A percentile compares a stretch with the other conserved stretches of the same genome.
phyloP scores from a whole-genome alignment of 2,888 invertebrate species.

The Chrysina gloriosa region DNA sequence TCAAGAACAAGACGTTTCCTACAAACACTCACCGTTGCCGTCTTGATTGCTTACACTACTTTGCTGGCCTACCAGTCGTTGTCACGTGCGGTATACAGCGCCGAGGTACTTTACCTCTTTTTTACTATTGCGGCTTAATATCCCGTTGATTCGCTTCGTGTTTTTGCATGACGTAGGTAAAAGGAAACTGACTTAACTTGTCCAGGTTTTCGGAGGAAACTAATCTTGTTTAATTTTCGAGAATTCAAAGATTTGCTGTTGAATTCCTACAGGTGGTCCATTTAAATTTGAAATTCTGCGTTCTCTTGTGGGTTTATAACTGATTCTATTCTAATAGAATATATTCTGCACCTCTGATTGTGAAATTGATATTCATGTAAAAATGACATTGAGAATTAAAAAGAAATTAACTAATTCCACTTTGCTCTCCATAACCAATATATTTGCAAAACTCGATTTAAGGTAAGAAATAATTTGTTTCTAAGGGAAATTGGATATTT shows the following conservation, averaged over 20 bases:
- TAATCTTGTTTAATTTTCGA: not conserved
- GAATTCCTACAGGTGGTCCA: too few relatives aligned
- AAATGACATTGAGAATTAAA: too few relatives aligned
- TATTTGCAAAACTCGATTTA: too few relatives aligned
- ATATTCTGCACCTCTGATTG: too few relatives aligned
- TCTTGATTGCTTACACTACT: constrained; percentile 60
- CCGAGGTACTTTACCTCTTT: constrained; percentile 47
- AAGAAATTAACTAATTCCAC: too few relatives aligned
- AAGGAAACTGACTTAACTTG: not conserved
- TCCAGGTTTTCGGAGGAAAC: not conserved
- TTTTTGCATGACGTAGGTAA: not conserved
- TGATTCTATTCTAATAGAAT: too few relatives aligned
- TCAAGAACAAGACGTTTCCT: constrained; percentile 58
- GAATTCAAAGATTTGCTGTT: not conserved
- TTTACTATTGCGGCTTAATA: constrained; percentile 40
- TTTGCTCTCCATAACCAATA: too few relatives aligned
- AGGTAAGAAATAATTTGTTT: too few relatives aligned
- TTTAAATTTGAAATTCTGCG: too few relatives aligned
- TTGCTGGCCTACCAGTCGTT: constrained; percentile 61
- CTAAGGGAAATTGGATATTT: too few relatives aligned
- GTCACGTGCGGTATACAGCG: constrained; percentile 54
- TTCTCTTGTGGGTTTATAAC: too few relatives aligned
- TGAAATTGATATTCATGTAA: too few relatives aligned
- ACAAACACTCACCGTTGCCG: constrained; percentile 59
- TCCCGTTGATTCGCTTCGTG: constrained; percentile 4